phyloP scores from a whole-genome alignment of 1,140 invertebrate genomes.

The Nautilus pompilius region DNA sequence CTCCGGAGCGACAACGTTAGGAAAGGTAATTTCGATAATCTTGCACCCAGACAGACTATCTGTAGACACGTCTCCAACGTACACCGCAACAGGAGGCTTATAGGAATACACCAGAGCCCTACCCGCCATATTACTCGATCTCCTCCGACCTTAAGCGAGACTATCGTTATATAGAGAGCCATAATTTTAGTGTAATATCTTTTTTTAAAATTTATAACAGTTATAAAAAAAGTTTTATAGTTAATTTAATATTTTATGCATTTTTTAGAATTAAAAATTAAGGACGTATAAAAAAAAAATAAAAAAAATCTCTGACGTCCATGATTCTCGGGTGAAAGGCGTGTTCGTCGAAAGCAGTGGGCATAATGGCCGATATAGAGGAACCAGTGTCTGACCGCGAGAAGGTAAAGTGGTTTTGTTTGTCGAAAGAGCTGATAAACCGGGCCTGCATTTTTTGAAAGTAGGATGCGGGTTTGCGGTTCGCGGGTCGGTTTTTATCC shows the following conservation, averaged over 20 bases:
- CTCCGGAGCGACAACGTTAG: conserved; percentile 34
- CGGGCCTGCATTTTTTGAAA: too few species aligned
- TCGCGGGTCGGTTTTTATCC: too few species aligned
- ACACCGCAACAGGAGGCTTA: conserved; percentile 23
- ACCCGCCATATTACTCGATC: conserved; percentile 22
- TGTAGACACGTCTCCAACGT: conserved; percentile 22
- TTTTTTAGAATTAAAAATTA: too few species aligned
- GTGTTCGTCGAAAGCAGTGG: conserved; percentile 2
- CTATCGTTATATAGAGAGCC: too few species aligned
- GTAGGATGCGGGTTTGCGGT: too few species aligned
- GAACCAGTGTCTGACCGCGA: conserved; percentile 53
- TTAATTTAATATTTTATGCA: too few species aligned
- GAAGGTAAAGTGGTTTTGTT: conserved; percentile 32
- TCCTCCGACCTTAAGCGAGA: too few species aligned
- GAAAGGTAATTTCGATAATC: conserved; percentile 36
- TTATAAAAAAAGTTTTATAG: too few species aligned
- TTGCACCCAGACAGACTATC: conserved; percentile 34
- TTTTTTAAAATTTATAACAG: too few species aligned
- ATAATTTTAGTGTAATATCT: too few species aligned
- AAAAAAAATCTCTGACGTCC: not conserved
- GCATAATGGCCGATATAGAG: conserved; percentile 49
- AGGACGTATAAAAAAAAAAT: not conserved
- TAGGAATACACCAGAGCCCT: conserved; percentile 24
- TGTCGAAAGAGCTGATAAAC: too few species aligned
- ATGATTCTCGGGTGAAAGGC: conserved; percentile 1